These are phyloP conservation scores for Asobara japonica DNA, from an alignment of 1,140 invertebrate species.

Conservation along the genomic window DNA sequence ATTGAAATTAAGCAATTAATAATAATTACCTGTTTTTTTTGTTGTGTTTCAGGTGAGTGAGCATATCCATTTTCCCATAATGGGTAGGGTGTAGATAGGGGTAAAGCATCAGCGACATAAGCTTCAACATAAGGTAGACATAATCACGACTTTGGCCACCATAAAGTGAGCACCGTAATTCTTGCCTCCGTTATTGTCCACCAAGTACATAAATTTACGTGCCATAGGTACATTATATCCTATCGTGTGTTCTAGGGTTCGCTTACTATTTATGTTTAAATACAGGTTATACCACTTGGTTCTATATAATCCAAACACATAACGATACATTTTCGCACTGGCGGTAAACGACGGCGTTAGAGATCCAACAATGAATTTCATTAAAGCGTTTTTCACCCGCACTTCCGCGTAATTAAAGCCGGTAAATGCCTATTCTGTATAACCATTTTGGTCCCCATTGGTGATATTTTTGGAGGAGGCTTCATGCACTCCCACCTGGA, in stretches of 20 bases:
- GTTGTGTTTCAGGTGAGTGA: slow-evolving; percentile 10
- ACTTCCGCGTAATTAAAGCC: slow-evolving; percentile 36
- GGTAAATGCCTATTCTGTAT: slow-evolving; percentile 22
- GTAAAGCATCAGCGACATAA: too few species aligned
- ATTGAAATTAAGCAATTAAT: neutral
- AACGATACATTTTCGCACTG: slow-evolving; percentile 29
- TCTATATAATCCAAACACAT: neutral
- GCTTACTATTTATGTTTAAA: slow-evolving; percentile 27
- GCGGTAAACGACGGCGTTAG: slow-evolving; percentile 14
- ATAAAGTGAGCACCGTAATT: slow-evolving; percentile 37
- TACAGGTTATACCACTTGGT: slow-evolving; percentile 30
- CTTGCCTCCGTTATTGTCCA: slow-evolving; percentile 32
- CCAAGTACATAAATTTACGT: slow-evolving; percentile 32
- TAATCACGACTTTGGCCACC: slow-evolving; percentile 16
- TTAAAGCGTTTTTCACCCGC: slow-evolving; percentile 26
- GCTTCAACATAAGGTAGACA: neutral
- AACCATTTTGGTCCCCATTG: neutral
- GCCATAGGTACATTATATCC: slow-evolving; percentile 20
- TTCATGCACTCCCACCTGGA: neutral
- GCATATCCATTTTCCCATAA: neutral
- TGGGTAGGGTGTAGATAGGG: neutral
- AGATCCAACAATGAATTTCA: slow-evolving; percentile 15
- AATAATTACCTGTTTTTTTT: neutral
- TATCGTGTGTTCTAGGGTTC: slow-evolving; percentile 35
- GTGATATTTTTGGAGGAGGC: neutral